Base-by-base conservation (phyloP, 2,888 invertebrate species). In the Enchytraeus crypticus region DNA sequence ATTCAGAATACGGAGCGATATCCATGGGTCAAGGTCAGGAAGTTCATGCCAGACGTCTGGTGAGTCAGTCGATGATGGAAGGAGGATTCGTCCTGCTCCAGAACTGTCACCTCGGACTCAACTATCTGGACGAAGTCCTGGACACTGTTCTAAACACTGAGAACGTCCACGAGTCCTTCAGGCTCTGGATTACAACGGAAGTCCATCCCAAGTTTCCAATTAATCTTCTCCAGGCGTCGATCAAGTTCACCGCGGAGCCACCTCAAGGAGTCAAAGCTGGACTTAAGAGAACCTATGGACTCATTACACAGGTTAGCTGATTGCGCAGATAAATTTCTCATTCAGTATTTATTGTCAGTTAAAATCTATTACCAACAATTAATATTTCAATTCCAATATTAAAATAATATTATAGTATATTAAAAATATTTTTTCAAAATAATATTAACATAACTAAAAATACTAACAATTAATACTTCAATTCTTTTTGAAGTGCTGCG, bases 1-100 rank as follows among this genome's bases (percentile, higher is more conserved):
- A n/a, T n/a, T n/a, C n/a, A 80, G 87, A 87, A 71, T 78, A 77
- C 70, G 87, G 88, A 75, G 86, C 89, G 0, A 91, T 96, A 4
- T 96, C 95, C 5, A 95, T 96, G 95, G 96, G 96, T 2, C 96
- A 96, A 83, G 96, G 95, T 0, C 95, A 96, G 82, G 96, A 88
- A 75, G 81, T 88, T 72, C 89, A 89, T 64, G 92, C 92, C 0
- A 84, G 91, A 30, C 85, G 87, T 73, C 85, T 91, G 82, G 87
- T 92, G 71, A 84, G 85, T 47, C 86, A 89, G 66, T 87, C 88
- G 0, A 89, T 89, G 88, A 67, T 76, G 2, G 78, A 80, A 66
- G 95, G 96, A 0, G 89, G 90, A 18, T 96, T 95, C 95, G 90
- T 95, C 0, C 82, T 96, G 11, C 83, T 96, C 5, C 95, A 96